Conservation (phyloP, 2,797 vertebrate species). For the Fistularia commersonii region DNA sequence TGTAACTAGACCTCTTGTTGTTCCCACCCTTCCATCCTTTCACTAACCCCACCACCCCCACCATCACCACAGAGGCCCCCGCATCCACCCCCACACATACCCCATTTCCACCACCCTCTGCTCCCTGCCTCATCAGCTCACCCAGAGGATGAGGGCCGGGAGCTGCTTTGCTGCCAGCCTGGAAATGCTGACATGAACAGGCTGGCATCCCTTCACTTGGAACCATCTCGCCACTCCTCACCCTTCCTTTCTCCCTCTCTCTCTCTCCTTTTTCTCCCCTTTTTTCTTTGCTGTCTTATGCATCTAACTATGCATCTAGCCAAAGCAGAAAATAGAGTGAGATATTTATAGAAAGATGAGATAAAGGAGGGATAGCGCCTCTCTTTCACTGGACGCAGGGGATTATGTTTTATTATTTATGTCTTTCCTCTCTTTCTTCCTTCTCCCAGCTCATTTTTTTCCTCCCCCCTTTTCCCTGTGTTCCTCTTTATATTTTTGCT, state of each 20-base stretch:
- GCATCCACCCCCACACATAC: no score
- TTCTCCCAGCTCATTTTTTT: slow-evolving; percentile 6
- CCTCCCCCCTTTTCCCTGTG: slow-evolving; percentile 7
- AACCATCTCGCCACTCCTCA: slow-evolving; percentile 30
- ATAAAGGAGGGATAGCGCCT: slow-evolving; percentile 23
- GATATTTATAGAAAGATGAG: slow-evolving; percentile 44
- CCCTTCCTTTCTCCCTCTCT: slow-evolving; percentile 3
- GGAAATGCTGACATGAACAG: slow-evolving; percentile 54
- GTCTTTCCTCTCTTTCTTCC: slow-evolving; percentile 14
- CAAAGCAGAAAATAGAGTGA: slow-evolving; percentile 36
- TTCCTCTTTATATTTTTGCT: slow-evolving; percentile 14
- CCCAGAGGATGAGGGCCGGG: slow-evolving; percentile 26
- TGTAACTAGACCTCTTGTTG: slow-evolving; percentile 46
- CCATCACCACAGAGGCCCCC: slow-evolving; percentile 4
- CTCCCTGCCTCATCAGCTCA: slow-evolving; percentile 40
- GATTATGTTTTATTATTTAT: slow-evolving; percentile 41
- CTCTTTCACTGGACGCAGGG: slow-evolving; percentile 27
- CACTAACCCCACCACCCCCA: not conserved
- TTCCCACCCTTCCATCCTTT: slow-evolving; percentile 10
- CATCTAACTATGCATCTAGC: slow-evolving; percentile 22
- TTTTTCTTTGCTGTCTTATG: slow-evolving; percentile 32
- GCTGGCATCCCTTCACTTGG: slow-evolving; percentile 53
- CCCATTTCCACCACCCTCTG: slow-evolving; percentile 19
- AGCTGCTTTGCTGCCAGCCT: slow-evolving; percentile 34
- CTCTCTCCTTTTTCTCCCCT: slow-evolving; percentile 8